phyloP scores from a whole-genome alignment of 2,888 invertebrate genomes.

The Pegoplata infirma region DNA sequence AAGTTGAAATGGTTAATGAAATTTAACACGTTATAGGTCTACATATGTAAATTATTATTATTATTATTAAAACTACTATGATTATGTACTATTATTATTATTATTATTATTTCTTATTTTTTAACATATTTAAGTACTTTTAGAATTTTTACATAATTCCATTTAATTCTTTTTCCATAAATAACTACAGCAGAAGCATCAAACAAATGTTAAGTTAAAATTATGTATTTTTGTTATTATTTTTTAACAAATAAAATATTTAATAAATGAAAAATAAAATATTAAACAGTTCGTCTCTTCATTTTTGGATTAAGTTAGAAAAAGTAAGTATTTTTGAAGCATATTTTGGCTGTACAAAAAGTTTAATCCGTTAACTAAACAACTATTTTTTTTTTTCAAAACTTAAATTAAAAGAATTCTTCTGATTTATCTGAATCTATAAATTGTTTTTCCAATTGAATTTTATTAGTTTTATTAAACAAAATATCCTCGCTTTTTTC shows the following conservation, averaged over 20 bases:
- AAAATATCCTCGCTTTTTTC: too few relatives aligned
- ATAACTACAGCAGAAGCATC: conserved; percentile 63
- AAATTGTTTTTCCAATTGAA: too few relatives aligned
- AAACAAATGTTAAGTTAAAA: conserved; percentile 62
- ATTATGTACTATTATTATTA: conserved; percentile 38
- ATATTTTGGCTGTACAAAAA: not conserved
- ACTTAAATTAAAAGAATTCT: too few relatives aligned
- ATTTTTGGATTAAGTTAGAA: not conserved
- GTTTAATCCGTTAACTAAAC: too few relatives aligned
- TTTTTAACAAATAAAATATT: conserved; percentile 63
- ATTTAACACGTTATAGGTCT: conserved; percentile 59
- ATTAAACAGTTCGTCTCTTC: not conserved
- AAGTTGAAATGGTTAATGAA: conserved; percentile 65
- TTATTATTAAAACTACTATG: conserved; percentile 29
- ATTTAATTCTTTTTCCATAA: conserved; percentile 64
- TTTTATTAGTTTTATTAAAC: too few relatives aligned
- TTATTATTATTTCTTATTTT: conserved; percentile 45
- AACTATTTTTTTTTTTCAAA: too few relatives aligned
- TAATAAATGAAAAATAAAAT: conserved; percentile 57
- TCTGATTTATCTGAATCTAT: too few relatives aligned
- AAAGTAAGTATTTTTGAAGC: too few relatives aligned
- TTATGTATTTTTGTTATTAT: conserved; percentile 64
- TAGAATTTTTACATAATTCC: conserved; percentile 64
- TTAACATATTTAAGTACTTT: conserved; percentile 62
- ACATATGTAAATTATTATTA: conserved; percentile 55